Percentiles rank a stretch among this genome's conserved stretches.
Evolutionary conservation across 2,797 vertebrate genomes (phyloP).

Genomic region (Enteromius viviparus): DNA sequence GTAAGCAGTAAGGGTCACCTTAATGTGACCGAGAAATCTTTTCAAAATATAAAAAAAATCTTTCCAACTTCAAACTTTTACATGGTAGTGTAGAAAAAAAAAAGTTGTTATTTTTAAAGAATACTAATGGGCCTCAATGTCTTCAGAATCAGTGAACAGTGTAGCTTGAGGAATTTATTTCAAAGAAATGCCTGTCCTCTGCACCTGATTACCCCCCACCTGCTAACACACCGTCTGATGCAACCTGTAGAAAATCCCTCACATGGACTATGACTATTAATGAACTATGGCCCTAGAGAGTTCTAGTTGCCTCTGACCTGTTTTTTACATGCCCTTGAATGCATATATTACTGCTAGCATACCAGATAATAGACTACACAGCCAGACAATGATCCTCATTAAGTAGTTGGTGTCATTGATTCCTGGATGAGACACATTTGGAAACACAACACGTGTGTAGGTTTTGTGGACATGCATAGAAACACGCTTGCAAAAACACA

Average conservation of each 20-base stretch:
- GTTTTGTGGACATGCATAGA: neutral
- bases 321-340: neutral
- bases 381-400: neutral
- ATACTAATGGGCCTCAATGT: neutral
- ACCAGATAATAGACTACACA: constrained; percentile 10
- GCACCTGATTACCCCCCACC: constrained; percentile 11
- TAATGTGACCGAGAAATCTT: too few species aligned
- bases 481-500: neutral
- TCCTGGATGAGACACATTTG: neutral
- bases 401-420: neutral
- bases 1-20: too few species aligned
- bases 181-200: constrained; percentile 7
- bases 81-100: neutral
- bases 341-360: neutral
- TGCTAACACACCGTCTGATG: constrained; percentile 20
- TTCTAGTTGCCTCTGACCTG: neutral
- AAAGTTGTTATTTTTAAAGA: neutral
- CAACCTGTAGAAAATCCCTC: constrained; percentile 30
- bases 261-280: constrained; percentile 18
- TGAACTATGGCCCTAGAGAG: constrained; percentile 17
- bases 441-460: neutral
- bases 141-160: constrained; percentile 14
- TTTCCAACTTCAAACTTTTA: neutral
- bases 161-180: constrained; percentile 4
- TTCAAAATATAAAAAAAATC: too few species aligned